Percentiles rank a stretch among this genome's conserved stretches.
Conservation (phyloP, 1,140 invertebrate species). For the Calephelis virginiensis region DNA sequence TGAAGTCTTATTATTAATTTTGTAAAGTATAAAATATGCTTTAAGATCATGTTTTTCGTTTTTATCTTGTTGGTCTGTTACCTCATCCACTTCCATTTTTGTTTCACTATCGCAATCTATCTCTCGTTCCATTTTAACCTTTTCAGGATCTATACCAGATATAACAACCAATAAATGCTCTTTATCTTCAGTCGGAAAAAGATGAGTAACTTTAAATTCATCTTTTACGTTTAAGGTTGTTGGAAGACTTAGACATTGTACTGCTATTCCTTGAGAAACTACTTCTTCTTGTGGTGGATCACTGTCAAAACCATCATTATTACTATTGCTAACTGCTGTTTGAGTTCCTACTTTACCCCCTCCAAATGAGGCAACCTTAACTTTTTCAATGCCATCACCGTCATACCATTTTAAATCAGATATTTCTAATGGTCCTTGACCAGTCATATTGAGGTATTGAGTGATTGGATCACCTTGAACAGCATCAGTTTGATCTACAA, state of each 20-base stretch:
- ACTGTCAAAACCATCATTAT: constrained; percentile 70
- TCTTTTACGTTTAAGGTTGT: constrained; percentile 62
- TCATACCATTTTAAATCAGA: constrained; percentile 71
- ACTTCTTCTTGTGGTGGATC: constrained; percentile 62
- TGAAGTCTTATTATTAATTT: constrained; percentile 65
- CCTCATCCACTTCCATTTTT: constrained; percentile 65
- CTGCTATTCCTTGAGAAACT: constrained; percentile 59
- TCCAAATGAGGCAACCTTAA: constrained; percentile 53
- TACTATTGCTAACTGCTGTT: constrained; percentile 52
- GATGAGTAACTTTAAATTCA: constrained; percentile 79
- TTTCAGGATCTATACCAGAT: constrained; percentile 63
- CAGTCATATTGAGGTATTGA: constrained; percentile 66
- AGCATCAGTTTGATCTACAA: constrained; percentile 65
- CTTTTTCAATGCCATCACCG: constrained; percentile 56
- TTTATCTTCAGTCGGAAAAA: constrained; percentile 82
- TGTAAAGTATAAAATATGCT: constrained; percentile 63
- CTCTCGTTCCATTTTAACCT: constrained; percentile 48
- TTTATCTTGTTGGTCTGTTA: constrained; percentile 37
- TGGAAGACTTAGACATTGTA: constrained; percentile 78
- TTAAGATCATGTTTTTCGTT: constrained; percentile 48
- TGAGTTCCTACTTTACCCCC: constrained; percentile 58
- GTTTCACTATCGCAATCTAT: constrained; percentile 52
- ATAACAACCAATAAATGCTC: constrained; percentile 83
- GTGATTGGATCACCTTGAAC: constrained; percentile 54
- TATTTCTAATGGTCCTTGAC: constrained; percentile 59